Evolutionary conservation across 2,797 vertebrate species (phyloP).

Genomic region (Euphonia xanthogaster): DNA sequence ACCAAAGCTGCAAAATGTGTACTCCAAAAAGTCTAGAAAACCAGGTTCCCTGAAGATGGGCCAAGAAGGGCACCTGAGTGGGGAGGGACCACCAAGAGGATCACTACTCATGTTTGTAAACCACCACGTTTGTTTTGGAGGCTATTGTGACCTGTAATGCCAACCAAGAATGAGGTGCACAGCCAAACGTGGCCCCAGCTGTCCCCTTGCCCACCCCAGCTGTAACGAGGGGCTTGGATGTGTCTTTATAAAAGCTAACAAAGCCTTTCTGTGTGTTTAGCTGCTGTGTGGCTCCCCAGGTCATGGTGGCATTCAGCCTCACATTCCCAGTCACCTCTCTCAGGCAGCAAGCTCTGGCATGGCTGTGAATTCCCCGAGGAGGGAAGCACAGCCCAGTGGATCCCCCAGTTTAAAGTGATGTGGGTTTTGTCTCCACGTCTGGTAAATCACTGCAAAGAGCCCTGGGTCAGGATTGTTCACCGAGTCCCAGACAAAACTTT

Average conservation of each 20-base stretch:
- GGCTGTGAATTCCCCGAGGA: background rate
- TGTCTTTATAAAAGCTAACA: background rate
- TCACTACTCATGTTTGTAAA: background rate
- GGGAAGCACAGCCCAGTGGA: background rate
- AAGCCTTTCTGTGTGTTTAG: background rate
- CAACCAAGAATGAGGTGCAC: background rate
- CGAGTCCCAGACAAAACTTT: background rate
- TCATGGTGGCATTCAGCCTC: rapidly evolving
- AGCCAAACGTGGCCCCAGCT: background rate
- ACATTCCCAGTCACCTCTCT: background rate
- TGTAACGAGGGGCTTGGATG: background rate
- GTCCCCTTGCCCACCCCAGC: background rate
- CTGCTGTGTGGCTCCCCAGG: background rate
- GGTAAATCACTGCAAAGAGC: background rate
- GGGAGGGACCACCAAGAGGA: background rate
- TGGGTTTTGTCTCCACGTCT: background rate
- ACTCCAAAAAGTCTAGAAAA: background rate
- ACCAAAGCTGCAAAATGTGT: background rate
- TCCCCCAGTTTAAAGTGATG: background rate
- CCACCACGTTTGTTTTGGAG: background rate
- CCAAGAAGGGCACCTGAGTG: background rate
- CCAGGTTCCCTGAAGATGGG: background rate
- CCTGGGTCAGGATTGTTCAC: background rate
- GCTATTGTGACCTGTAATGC: background rate
- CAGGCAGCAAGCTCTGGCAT: background rate